Evolutionary conservation across 1,140 invertebrate genomes (phyloP).

Genomic region (Ips nitidus): DNA sequence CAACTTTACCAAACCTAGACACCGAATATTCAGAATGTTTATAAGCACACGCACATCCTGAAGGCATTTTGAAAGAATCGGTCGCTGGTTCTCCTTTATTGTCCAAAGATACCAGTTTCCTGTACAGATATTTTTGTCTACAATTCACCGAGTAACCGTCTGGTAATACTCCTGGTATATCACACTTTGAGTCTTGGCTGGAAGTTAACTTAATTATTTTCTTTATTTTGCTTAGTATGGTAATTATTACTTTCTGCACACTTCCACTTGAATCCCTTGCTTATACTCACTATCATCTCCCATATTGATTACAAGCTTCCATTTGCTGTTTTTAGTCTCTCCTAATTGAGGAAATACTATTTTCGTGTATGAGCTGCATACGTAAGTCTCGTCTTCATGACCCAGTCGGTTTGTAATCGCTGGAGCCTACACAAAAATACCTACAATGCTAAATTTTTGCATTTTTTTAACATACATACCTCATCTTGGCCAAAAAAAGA

Average conservation of each 20-base stretch:
- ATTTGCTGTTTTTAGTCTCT: constrained; percentile 52
- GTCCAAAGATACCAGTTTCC: constrained; percentile 57
- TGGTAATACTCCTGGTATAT: constrained; percentile 52
- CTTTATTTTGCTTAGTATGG: not conserved
- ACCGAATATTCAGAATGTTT: constrained; percentile 36
- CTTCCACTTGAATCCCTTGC: constrained; percentile 60
- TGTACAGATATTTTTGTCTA: constrained; percentile 64
- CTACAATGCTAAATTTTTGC: not conserved
- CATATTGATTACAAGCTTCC: constrained; percentile 61
- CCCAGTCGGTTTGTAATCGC: constrained; percentile 37
- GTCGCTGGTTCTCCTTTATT: constrained; percentile 54
- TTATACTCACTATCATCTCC: constrained; percentile 53
- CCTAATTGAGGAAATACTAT: constrained; percentile 48
- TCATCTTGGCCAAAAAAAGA: constrained; percentile 45
- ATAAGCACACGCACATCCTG: constrained; percentile 63
- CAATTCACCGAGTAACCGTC: constrained; percentile 58
- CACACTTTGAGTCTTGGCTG: constrained; percentile 46
- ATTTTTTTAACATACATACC: not conserved
- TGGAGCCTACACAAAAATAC: constrained; percentile 3
- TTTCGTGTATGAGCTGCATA: constrained; percentile 41
- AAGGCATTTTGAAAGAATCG: constrained; percentile 61
- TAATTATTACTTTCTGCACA: constrained; percentile 55
- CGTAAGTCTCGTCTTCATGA: constrained; percentile 39
- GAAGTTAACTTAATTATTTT: constrained; percentile 9
- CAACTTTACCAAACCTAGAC: constrained; percentile 7